Evolutionary conservation across 1,140 invertebrate genomes (phyloP).

Genomic region (Ectropis grisescens): DNA sequence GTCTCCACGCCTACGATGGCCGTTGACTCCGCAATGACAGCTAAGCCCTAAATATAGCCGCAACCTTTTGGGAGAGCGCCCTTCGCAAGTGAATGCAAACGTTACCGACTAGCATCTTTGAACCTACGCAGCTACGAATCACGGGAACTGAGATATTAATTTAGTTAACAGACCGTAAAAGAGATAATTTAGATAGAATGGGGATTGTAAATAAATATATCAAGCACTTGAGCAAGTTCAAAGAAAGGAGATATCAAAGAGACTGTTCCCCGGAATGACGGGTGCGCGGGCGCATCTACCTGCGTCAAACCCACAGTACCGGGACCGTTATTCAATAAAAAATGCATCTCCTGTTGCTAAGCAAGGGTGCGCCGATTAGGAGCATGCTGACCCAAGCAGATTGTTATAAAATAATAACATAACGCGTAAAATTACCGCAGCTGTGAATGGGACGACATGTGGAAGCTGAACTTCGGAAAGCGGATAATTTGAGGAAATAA

Average conservation of each 20-base stretch:
- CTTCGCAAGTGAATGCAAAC: no score
- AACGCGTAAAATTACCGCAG: slow-evolving; percentile 4
- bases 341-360: neutral
- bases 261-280: neutral
- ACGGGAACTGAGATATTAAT: no score
- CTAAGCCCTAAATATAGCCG: no score
- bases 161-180: no score
- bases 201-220: slow-evolving; percentile 1
- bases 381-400: neutral
- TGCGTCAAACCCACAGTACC: slow-evolving; percentile 4
- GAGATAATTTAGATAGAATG: no score
- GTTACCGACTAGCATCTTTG: no score
- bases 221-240: no score
- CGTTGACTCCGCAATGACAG: no score
- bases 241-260: neutral
- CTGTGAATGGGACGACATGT: slow-evolving; percentile 1
- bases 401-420: neutral
- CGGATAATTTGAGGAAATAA: neutral
- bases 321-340: slow-evolving; percentile 10
- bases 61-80: no score
- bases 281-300: slow-evolving; percentile 7
- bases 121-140: no score
- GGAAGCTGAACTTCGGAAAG: neutral
- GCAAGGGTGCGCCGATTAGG: slow-evolving; percentile 4
- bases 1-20: no score